Conservation (phyloP, 2,797 vertebrate species). For the Sparus aurata region DNA sequence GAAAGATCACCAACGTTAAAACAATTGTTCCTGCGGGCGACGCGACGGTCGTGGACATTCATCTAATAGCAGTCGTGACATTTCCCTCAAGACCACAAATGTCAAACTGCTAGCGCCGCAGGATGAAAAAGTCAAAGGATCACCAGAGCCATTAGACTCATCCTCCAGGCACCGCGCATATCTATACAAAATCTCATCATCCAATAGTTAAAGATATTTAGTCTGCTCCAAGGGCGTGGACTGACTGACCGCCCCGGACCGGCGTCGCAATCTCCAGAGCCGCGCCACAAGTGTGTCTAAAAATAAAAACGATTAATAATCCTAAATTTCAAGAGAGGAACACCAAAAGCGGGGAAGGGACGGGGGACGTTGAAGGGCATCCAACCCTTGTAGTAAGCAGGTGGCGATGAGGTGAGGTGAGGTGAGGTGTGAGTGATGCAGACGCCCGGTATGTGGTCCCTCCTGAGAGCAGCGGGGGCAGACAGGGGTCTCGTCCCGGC, state of each 20-base stretch:
- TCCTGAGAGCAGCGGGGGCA: constrained; percentile 59
- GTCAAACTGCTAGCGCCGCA: background rate
- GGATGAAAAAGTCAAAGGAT: background rate
- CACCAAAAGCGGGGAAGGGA: background rate
- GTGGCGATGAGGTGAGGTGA: constrained; percentile 62
- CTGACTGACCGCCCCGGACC: background rate
- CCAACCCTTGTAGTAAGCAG: constrained; percentile 54
- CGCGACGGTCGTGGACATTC: background rate
- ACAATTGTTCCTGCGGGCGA: background rate
- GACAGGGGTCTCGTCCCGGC: constrained; percentile 68
- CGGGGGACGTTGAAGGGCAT: constrained; percentile 55
- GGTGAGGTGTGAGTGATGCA: constrained; percentile 69
- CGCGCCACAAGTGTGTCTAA: background rate
- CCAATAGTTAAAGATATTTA: background rate
- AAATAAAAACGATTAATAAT: background rate
- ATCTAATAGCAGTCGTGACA: background rate
- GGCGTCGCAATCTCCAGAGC: background rate
- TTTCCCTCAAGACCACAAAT: background rate
- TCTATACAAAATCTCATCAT: background rate
- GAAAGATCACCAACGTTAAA: background rate
- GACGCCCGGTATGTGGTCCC: constrained; percentile 55
- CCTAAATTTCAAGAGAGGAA: background rate
- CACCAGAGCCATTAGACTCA: background rate
- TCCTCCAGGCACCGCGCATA: background rate
- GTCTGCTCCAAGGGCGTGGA: background rate